phyloP scores from a whole-genome alignment of 2,113 vertebrate genomes.

The Cyanocitta stelleri region DNA sequence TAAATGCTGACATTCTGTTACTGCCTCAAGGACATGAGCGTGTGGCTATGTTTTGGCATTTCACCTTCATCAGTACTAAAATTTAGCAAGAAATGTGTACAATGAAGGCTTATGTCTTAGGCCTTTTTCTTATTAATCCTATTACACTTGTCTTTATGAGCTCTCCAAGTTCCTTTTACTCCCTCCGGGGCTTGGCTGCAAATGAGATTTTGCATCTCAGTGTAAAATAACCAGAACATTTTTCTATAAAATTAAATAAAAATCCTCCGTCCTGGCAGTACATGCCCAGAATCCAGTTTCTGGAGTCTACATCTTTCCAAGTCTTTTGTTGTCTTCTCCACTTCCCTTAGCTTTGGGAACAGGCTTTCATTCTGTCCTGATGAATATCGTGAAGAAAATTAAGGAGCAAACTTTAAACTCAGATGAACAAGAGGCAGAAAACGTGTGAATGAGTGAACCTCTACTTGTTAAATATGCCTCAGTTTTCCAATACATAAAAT shows the following conservation, averaged over 20 bases:
- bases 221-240: conserved; percentile 74
- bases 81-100: conserved; percentile 66
- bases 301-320: conserved; percentile 58
- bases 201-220: conserved; percentile 76
- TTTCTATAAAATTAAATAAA: conserved; percentile 80
- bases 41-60: conserved; percentile 64
- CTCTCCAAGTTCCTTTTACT: conserved; percentile 68
- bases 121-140: conserved; percentile 76
- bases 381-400: not conserved
- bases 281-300: conserved; percentile 73
- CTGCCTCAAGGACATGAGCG: conserved; percentile 20
- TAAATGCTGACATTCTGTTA: not conserved
- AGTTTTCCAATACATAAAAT: not conserved
- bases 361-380: conserved; percentile 21
- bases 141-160: conserved; percentile 77
- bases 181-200: conserved; percentile 68
- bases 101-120: conserved; percentile 70
- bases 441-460: not conserved
- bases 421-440: not conserved
- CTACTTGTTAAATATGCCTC: not conserved
- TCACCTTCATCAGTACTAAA: conserved; percentile 70
- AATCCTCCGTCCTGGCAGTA: conserved; percentile 53
- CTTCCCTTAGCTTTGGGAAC: conserved; percentile 21
- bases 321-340: conserved; percentile 49
- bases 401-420: not conserved